Conservation (phyloP, 2,797 vertebrate species). For the Cottoperca gobio region DNA sequence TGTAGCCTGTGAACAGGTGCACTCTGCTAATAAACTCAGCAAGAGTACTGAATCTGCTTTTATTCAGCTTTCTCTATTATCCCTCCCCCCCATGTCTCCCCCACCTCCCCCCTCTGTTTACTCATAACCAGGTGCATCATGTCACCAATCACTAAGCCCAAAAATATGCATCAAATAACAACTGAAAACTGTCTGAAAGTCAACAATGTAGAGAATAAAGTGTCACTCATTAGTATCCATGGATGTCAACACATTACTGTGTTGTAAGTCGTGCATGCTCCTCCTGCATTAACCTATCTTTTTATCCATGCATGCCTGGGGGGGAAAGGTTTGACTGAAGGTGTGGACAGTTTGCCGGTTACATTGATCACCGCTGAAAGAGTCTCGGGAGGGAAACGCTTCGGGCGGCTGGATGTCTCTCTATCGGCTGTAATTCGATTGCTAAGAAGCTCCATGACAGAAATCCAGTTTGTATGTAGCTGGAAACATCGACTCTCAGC, state of each 20-base stretch:
- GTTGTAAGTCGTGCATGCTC: no score
- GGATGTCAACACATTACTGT: not conserved
- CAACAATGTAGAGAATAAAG: not conserved
- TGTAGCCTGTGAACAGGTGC: conserved; percentile 50
- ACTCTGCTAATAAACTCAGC: conserved; percentile 46
- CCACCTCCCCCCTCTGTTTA: conserved; percentile 6
- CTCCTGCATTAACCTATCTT: not conserved
- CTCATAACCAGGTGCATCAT: conserved; percentile 5
- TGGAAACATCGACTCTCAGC: conserved; percentile 10
- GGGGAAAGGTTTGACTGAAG: conserved; percentile 21
- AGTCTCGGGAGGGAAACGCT: conserved; percentile 31
- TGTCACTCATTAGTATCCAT: conserved; percentile 7
- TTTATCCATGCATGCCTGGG: conserved; percentile 12
- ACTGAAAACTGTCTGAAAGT: not conserved
- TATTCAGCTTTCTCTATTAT: conserved; percentile 32
- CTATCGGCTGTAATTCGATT: conserved; percentile 34
- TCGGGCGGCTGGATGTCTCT: conserved; percentile 31
- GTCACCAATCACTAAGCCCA: not conserved
- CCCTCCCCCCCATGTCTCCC: not conserved
- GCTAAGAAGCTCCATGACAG: conserved; percentile 26
- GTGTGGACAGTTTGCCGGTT: conserved; percentile 30
- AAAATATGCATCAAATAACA: not conserved
- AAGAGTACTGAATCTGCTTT: conserved; percentile 36
- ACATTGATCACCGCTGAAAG: conserved; percentile 46
- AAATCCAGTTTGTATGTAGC: conserved; percentile 29